Base-by-base conservation (phyloP, 2,888 invertebrate genomes). In the Lepidocyrtinus sp. region DNA sequence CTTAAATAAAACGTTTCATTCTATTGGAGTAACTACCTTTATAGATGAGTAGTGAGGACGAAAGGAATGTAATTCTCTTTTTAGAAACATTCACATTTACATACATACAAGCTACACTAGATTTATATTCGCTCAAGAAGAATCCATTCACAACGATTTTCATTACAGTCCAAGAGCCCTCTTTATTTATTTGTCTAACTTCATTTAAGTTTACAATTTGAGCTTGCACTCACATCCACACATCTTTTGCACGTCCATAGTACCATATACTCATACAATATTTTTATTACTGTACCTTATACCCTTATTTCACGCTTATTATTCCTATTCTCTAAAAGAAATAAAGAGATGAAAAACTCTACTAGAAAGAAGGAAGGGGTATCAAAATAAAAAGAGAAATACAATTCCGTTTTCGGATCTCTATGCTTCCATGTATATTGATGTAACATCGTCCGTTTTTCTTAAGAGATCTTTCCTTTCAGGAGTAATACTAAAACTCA, bases 181-280 rank as follows among this genome's bases (percentile, higher is more conserved):
- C 80, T 84, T 75, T 85, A 84, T 85, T 85, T 85, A 85, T 85
- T 85, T 85, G 82, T 85, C 83, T 83, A 81, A 78, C 79, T 82
- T 69, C 79, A 70, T 77, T 83, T 64, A 79, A 82, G 79, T 82
- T 84, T 83, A 84, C 78, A 82, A 76, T 83, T 74, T 21, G 74
- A 63, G 69, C 68, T 63, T 68, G 17, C 15, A 71, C 69, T 22
- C 50, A 62, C 36, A 36, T 12, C 5, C 36, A 36, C 12, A 7
- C 36, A 36, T 12, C 5, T 36, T 36, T 36, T 7, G 50, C 50
- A 68, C 65, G 25, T 15, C 25, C 26, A 36, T 67, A 21, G 15
- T 55, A 36, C 15, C 45, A 17, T 63, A 65, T 7, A 15, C 27
- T 19, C 15, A 27, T 15, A 12, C 26, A 27, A 9, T 65, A 17